Percentiles rank a stretch among this genome's conserved stretches.
These are phyloP conservation scores for Falco columbarius DNA, from an alignment of 2,797 vertebrate genomes.

Conservation along the genomic window DNA sequence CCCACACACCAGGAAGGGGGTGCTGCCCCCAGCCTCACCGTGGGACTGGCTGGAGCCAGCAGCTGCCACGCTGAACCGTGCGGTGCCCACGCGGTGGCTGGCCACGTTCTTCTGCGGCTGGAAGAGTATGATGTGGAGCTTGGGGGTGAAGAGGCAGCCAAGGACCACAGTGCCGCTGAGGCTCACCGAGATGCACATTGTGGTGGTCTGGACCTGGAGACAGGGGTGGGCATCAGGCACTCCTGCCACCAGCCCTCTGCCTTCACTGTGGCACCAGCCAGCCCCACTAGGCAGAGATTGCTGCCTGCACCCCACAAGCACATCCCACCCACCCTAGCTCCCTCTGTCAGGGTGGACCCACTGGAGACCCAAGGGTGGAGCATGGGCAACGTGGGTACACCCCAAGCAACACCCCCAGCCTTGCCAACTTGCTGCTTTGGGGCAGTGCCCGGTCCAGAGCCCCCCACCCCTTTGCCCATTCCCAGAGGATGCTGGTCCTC, in stretches of 20 bases:
- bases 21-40: constrained; percentile 73
- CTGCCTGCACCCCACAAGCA: background rate
- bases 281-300: background rate
- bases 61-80: constrained; percentile 86
- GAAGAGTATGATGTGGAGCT: constrained; percentile 97
- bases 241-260: background rate
- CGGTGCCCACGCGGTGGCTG: constrained; percentile 87
- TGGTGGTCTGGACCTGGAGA: constrained; percentile 95
- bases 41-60: constrained; percentile 88
- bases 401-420: background rate
- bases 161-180: constrained; percentile 97
- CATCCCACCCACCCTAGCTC: background rate
- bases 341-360: fast-evolving
- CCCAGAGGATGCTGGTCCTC: background rate
- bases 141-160: constrained; percentile 96
- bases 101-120: constrained; percentile 98
- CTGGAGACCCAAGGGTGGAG: background rate
- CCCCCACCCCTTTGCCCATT: fast-evolving
- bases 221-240: background rate
- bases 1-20: background rate
- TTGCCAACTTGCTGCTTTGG: background rate
- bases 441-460: background rate
- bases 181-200: constrained; percentile 98
- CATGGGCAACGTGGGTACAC: background rate
- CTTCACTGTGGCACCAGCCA: background rate